Evolutionary conservation across 2,797 vertebrate genomes (phyloP).

Genomic region (Gobio occitaniae): DNA sequence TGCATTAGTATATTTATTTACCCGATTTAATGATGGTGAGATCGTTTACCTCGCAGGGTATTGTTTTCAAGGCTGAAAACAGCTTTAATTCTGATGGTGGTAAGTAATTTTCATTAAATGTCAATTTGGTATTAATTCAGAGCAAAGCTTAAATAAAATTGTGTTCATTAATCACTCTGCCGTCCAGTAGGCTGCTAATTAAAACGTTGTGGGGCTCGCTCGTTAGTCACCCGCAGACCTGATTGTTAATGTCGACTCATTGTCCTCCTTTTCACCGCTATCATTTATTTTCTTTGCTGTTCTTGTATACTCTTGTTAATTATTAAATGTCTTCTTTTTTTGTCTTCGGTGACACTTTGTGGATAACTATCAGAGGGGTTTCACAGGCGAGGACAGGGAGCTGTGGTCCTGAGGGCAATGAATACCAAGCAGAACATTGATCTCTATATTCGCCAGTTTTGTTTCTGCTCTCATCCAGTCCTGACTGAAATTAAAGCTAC

Average conservation of each 20-base stretch:
- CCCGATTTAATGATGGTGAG: slow-evolving; percentile 37
- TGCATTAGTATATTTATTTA: slow-evolving; percentile 53
- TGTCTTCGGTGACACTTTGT: slow-evolving; percentile 72
- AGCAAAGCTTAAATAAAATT: slow-evolving; percentile 86
- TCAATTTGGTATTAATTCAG: slow-evolving; percentile 89
- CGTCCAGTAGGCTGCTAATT: slow-evolving; percentile 84
- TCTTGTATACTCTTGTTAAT: slow-evolving; percentile 85
- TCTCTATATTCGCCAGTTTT: slow-evolving; percentile 41
- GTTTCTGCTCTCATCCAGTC: background rate
- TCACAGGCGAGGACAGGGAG: slow-evolving; percentile 37
- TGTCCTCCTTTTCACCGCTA: slow-evolving; percentile 79
- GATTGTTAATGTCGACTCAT: slow-evolving; percentile 87
- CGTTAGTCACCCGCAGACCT: slow-evolving; percentile 86
- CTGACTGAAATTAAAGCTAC: slow-evolving; percentile 31
- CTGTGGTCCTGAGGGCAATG: slow-evolving; percentile 40
- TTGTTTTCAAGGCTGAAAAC: slow-evolving; percentile 66
- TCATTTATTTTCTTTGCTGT: slow-evolving; percentile 86
- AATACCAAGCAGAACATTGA: slow-evolving; percentile 56
- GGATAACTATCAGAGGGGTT: slow-evolving; percentile 72
- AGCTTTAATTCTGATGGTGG: slow-evolving; percentile 80
- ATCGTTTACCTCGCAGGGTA: slow-evolving; percentile 54
- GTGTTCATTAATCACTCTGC: slow-evolving; percentile 86
- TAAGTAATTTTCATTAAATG: slow-evolving; percentile 89
- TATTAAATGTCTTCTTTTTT: slow-evolving; percentile 79
- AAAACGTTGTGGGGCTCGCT: slow-evolving; percentile 83